A percentile compares a stretch with the other conserved stretches of the same genome.
Evolutionary conservation across 2,113 vertebrate genomes (phyloP).

Genomic region (Neopipo cinnamomea): DNA sequence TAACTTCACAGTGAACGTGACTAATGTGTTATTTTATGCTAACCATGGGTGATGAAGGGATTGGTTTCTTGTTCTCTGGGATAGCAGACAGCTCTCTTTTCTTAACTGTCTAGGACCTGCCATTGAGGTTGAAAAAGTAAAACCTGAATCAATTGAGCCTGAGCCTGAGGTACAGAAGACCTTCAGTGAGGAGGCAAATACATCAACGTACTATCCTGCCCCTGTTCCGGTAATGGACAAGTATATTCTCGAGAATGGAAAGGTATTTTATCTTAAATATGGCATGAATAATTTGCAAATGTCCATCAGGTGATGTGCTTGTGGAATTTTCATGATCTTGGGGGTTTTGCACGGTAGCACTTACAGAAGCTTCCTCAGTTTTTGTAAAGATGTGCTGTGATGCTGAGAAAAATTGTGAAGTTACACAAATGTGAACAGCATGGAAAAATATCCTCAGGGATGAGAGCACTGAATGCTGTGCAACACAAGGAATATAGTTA

Average conservation of each 20-base stretch:
- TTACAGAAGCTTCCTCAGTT: not conserved
- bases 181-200: conserved; percentile 83
- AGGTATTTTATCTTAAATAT: conserved; percentile 76
- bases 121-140: conserved; percentile 83
- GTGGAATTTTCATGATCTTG: not conserved
- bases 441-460: not conserved
- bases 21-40: conserved; percentile 61
- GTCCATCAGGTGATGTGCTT: conserved; percentile 7
- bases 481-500: not conserved
- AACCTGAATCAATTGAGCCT: conserved; percentile 78
- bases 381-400: not conserved
- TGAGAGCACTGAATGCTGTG: not conserved
- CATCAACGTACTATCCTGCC: conserved; percentile 80
- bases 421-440: not conserved
- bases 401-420: not conserved
- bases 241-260: conserved; percentile 86
- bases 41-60: conserved; percentile 59
- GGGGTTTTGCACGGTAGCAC: not conserved
- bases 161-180: conserved; percentile 80
- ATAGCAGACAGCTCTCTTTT: conserved; percentile 80
- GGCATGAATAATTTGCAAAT: conserved; percentile 36
- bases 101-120: conserved; percentile 80
- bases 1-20: conserved; percentile 5
- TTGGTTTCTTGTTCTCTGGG: conserved; percentile 70
- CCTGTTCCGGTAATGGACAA: conserved; percentile 83